These are phyloP conservation scores for Catocala sponsa DNA, from an alignment of 2,888 invertebrate species.

Conservation along the genomic window DNA sequence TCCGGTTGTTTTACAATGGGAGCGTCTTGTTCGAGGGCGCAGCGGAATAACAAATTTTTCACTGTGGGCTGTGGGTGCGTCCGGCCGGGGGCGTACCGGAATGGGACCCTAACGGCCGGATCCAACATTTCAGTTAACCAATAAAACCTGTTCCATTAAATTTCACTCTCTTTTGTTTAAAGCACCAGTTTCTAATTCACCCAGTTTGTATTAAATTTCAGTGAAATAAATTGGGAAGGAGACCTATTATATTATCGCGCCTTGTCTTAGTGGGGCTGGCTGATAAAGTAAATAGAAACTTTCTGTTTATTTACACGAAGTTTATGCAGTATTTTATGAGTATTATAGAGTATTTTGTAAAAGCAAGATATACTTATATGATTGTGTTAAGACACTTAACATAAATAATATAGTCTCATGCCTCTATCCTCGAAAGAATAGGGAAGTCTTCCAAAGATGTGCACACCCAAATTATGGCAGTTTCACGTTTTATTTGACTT, in stretches of 20 bases:
- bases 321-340: conserved; percentile 22
- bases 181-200: conserved; percentile 27
- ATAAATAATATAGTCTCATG: no score
- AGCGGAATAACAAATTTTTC: no score
- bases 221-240: conserved; percentile 14
- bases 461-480: no score
- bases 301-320: conserved; percentile 19
- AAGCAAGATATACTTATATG: not conserved
- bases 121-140: no score
- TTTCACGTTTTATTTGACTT: no score
- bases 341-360: conserved; percentile 11
- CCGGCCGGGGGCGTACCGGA: no score
- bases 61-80: no score
- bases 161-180: conserved; percentile 17
- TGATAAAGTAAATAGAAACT: conserved; percentile 24
- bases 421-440: no score
- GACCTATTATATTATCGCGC: conserved; percentile 6
- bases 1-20: no score
- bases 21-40: no score
- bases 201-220: conserved; percentile 32
- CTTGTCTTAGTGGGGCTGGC: conserved; percentile 8
- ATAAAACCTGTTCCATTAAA: not conserved
- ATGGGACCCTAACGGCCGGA: no score
- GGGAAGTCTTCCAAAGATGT: no score
- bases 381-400: not conserved